Evolutionary conservation across 2,113 vertebrate genomes (phyloP).

Genomic region (Oenanthe oenanthe): DNA sequence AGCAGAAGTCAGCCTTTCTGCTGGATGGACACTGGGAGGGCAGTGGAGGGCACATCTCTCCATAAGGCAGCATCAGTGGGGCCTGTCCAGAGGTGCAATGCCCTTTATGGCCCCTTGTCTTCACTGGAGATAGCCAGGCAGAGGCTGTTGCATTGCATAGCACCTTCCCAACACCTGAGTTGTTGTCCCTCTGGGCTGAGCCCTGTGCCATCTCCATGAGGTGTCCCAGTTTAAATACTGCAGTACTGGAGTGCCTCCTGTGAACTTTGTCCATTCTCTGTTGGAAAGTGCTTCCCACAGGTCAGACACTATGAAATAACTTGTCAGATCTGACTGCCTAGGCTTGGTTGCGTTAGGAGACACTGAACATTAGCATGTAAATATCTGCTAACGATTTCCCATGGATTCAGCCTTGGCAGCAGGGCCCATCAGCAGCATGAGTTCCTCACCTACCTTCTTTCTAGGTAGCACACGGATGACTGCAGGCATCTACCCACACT

Average conservation of each 20-base stretch:
- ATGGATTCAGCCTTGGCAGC: neutral
- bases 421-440: fast-evolving
- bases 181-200: neutral
- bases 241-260: neutral
- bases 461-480: neutral
- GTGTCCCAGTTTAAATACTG: neutral
- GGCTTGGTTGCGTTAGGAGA: neutral
- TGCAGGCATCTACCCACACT: fast-evolving
- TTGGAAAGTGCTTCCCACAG: neutral
- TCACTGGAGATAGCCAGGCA: neutral
- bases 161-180: neutral
- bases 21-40: neutral
- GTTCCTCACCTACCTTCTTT: neutral
- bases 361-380: neutral
- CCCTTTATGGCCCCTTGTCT: neutral
- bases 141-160: neutral
- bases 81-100: neutral
- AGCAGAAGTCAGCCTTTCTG: neutral
- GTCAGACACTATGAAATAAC: neutral
- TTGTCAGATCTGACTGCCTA: neutral
- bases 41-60: neutral
- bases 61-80: neutral
- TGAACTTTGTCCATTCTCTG: neutral
- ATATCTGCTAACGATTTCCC: neutral
- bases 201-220: neutral